phyloP scores from a whole-genome alignment of 2,113 vertebrate genomes.

The Burhinus bistriatus region DNA sequence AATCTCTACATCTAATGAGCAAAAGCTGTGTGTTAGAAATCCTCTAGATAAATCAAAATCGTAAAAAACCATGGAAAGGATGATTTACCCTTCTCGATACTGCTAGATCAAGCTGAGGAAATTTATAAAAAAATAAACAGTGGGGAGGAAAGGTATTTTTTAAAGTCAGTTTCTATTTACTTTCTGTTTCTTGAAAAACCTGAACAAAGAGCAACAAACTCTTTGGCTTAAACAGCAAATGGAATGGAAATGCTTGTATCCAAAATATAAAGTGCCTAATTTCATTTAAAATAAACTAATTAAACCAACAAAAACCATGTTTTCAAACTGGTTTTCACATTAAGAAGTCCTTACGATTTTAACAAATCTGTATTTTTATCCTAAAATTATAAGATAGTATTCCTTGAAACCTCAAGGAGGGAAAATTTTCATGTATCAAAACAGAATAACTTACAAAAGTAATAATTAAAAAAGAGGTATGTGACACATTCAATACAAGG shows the following conservation, averaged over 20 bases:
- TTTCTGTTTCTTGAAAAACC: conserved; percentile 3
- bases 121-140: background rate
- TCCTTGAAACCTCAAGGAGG: background rate
- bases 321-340: background rate
- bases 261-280: background rate
- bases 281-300: background rate
- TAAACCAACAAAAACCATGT: background rate
- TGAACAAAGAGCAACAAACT: background rate
- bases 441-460: background rate
- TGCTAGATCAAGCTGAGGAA: background rate
- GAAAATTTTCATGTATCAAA: background rate
- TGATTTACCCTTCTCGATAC: background rate
- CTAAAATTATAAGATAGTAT: background rate
- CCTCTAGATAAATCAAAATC: background rate
- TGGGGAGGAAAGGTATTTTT: background rate
- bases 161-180: background rate
- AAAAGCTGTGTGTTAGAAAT: background rate
- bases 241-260: background rate
- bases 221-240: background rate
- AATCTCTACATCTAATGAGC: background rate
- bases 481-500: background rate
- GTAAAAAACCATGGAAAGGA: background rate
- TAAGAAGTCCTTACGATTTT: background rate
- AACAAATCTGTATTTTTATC: background rate
- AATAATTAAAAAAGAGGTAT: background rate